These are phyloP conservation scores for Colistium nudipinnis DNA, from an alignment of 2,113 vertebrate species.

Conservation along the genomic window DNA sequence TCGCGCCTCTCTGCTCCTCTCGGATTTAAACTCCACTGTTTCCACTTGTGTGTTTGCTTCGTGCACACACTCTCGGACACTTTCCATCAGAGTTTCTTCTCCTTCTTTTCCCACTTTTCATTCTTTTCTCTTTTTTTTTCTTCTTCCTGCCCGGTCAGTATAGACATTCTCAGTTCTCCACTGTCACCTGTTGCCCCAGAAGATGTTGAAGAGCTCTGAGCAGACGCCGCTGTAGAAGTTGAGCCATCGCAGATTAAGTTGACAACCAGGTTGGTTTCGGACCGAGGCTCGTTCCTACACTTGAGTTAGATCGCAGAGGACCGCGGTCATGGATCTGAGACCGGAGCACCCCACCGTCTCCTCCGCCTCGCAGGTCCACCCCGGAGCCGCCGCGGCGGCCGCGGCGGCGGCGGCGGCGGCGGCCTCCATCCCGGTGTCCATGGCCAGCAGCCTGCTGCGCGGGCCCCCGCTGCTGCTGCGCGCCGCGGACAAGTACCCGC, in stretches of 20 bases:
- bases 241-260: not conserved
- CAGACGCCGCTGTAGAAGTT: conserved; percentile 14
- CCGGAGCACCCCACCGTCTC: conserved; percentile 86
- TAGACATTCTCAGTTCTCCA: too few relatives aligned
- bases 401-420: conserved; percentile 71
- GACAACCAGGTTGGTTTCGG: not conserved
- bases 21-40: conserved; percentile 51
- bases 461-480: conserved; percentile 91
- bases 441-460: conserved; percentile 89
- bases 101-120: not conserved
- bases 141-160: not conserved
- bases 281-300: not conserved
- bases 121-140: not conserved
- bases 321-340: conserved; percentile 88
- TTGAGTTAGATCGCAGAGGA: not conserved
- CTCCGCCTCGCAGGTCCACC: conserved; percentile 84
- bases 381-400: conserved; percentile 74
- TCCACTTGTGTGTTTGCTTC: conserved; percentile 4
- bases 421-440: conserved; percentile 89
- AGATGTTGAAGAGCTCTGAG: conserved; percentile 41
- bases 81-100: conserved; percentile 8
- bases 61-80: conserved; percentile 3
- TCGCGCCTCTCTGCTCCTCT: conserved; percentile 35
- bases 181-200: conserved; percentile 51
- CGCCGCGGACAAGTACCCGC: conserved; percentile 95